These are phyloP conservation scores for Triplophysa dalaica DNA, from an alignment of 2,113 vertebrate species.

Conservation along the genomic window DNA sequence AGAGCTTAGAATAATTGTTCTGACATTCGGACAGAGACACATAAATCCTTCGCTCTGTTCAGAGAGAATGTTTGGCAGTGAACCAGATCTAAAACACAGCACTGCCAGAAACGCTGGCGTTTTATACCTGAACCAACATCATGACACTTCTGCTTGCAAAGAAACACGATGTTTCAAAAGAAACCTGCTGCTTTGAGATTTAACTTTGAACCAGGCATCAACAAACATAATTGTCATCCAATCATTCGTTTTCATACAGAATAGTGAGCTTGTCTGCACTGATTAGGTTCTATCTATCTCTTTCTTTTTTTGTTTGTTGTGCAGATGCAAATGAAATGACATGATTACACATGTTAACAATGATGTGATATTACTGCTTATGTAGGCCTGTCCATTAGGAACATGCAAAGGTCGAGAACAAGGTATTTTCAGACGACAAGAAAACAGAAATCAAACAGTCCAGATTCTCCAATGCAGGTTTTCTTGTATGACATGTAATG, in stretches of 20 bases:
- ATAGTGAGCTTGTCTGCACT: not conserved
- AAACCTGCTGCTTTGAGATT: conserved; percentile 36
- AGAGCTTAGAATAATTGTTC: conserved; percentile 73
- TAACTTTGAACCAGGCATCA: conserved; percentile 3
- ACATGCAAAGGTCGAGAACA: conserved; percentile 57
- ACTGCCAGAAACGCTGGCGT: conserved; percentile 68
- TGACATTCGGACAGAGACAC: conserved; percentile 75
- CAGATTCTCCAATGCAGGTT: conserved; percentile 37
- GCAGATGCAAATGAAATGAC: not conserved
- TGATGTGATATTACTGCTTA: not conserved
- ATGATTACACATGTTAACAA: not conserved
- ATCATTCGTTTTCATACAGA: not conserved
- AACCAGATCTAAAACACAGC: conserved; percentile 70
- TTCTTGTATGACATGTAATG: conserved; percentile 34
- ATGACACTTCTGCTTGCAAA: not conserved
- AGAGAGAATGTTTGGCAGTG: conserved; percentile 70
- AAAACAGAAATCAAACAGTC: conserved; percentile 16
- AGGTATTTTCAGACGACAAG: conserved; percentile 25
- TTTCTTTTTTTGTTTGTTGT: not conserved
- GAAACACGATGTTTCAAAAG: conserved; percentile 11
- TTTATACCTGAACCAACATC: conserved; percentile 20
- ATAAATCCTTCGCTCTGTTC: conserved; percentile 76
- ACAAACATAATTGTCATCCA: conserved; percentile 21
- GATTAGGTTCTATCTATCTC: not conserved
- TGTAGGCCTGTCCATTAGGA: conserved; percentile 53